Base-by-base conservation (phyloP, 2,797 vertebrate genomes). In the Capromys pilorides region DNA sequence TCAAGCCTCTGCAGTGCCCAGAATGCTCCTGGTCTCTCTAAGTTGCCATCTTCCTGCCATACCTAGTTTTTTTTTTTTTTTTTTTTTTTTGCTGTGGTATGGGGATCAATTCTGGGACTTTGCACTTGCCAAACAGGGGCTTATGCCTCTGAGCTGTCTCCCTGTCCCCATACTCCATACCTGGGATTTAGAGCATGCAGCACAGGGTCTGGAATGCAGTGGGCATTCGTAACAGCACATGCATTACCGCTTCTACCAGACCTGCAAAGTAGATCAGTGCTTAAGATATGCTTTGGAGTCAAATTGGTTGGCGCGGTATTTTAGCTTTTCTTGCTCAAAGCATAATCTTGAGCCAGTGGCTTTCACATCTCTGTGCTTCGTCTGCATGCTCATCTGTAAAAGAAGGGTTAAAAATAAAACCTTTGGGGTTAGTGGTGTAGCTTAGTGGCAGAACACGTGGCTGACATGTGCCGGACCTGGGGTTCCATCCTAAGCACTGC, bases 401-500 rank as follows among this genome's bases (percentile, higher is more conserved):
- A 88, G 31, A 71, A 28, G 71, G 31, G 39, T 90, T 90, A 71
- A 93, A 84, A 83, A 66, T 77, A 77, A 96, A 93, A 91, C 28
- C 33, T 57, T 57, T 81, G 6, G 79, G 16, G 28, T 31, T 54
- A 54, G 77, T 19, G 77, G 33, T 79, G 49, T 51, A 54, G 41
- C 77, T 54, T n/a, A 51, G 49, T 54, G 31, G 31, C 77, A n/a
- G 45, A 79, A 54, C 77, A 54, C 77, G 19, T 79, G 45, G 28
- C 16, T 54, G 54, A n/a, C 31, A 10, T 45, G 49, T 33, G 49
- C 31, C 33, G 21, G 49, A 16, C 49, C 77, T 28, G 21, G 77
- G 77, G 28, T 54, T 79, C 77, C 51, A 8, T 79, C 77, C 16
- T 51, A 51, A 49, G 28, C 45, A 49, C 28, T 31, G 41, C 45